Percentiles rank a stretch among this genome's conserved stretches.
Evolutionary conservation across 64 coral and sea anemone genomes (phyloP).

Genomic region (Stylophora pistillata): DNA sequence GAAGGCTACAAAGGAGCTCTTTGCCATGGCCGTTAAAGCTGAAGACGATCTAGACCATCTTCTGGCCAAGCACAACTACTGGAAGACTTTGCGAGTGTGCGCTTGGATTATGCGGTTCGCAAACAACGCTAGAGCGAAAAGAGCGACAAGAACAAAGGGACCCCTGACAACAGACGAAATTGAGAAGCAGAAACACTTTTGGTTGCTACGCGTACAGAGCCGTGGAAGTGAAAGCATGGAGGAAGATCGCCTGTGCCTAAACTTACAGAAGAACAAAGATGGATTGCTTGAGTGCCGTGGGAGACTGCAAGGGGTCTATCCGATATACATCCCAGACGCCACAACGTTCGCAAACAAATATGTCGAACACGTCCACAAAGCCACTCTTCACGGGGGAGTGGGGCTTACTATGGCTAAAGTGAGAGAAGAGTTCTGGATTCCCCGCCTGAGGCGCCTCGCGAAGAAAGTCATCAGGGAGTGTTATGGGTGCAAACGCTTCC

Average conservation of each 20-base stretch:
- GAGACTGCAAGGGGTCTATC: constrained; percentile 21
- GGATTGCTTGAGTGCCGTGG: too few species aligned
- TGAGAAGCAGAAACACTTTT: too few species aligned
- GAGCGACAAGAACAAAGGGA: background rate
- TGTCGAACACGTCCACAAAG: background rate
- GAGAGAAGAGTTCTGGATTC: constrained; percentile 42
- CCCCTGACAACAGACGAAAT: constrained; percentile 39
- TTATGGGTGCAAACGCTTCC: too few species aligned
- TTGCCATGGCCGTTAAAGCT: background rate
- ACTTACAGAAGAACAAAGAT: constrained; percentile 34
- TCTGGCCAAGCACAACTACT: constrained; percentile 13
- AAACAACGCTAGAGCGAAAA: constrained; percentile 27
- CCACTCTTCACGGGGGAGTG: constrained; percentile 54
- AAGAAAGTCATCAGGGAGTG: constrained; percentile 43
- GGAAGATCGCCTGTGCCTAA: constrained; percentile 23
- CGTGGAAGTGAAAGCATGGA: background rate
- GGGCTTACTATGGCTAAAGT: constrained; percentile 59
- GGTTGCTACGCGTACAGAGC: constrained; percentile 10
- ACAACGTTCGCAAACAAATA: constrained; percentile 3
- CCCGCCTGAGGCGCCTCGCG: constrained; percentile 3
- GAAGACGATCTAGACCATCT: constrained; percentile 33
- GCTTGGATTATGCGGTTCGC: constrained; percentile 31
- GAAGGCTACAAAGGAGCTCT: constrained; percentile 29
- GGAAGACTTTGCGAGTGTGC: constrained; percentile 32
- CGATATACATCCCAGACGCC: constrained; percentile 49